Base-by-base conservation (phyloP, 2,113 vertebrate species). In the Leucopternis melanops region DNA sequence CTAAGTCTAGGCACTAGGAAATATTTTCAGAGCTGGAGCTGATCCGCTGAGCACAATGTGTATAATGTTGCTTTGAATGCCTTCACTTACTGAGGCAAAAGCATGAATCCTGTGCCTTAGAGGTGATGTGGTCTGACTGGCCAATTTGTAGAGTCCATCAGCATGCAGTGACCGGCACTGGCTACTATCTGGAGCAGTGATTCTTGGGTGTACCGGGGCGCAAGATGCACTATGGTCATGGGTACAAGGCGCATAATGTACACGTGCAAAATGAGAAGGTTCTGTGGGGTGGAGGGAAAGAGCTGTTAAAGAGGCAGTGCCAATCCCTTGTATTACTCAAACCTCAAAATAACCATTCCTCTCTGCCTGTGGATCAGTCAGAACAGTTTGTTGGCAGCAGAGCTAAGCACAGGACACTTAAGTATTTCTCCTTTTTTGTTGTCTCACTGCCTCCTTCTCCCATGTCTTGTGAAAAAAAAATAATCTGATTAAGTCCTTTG, bases 391-490 rank as follows among this genome's bases (percentile, higher is more conserved):
- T 61, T 92, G 80, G 71, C 90, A 92, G 65, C 62, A 93, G 61
- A 91, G 20, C 74, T 83, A 81, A 85, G 66, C 45, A 72, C 59
- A 88, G 61, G 66, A 85, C n/a, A 44, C 49, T 40, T 44, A 66
- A 94, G 22, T 96, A 79, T 89, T 94, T 84, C 79, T 96, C 15
- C n/a, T 80, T 42, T 70, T 95, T 84, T 90, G 44, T 89, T 96
- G 81, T 95, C 38, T 89, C 23, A 22, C 50, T 92, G 40, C 58
- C 95, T 32, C 85, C 62, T 59, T 88, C 97, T 87, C 83, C 67
- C 42, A 36, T 88, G 85, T 93, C 1, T 0, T 57, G 27, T 57
- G 44, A 34, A 83, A 81, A 93, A 88, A 84, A 59, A 59, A 71
- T 72, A n/a, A 96, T 87, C 92, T 72, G 87, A 92, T 94, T 79